These are phyloP conservation scores for Girardia tigrina DNA, from an alignment of 2,888 invertebrate species.

Conservation along the genomic window DNA sequence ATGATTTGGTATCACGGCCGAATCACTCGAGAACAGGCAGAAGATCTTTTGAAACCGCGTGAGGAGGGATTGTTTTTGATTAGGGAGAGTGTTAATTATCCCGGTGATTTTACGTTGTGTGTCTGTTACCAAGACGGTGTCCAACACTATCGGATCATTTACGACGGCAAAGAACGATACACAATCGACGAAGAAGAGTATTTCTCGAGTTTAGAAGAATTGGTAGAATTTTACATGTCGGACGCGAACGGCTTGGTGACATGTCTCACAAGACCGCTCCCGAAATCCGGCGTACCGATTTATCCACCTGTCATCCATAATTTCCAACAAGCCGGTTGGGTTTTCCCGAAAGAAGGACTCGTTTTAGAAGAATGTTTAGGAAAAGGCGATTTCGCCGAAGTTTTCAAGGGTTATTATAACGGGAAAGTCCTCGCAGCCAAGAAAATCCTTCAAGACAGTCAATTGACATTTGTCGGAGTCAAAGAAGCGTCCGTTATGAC, in stretches of 20 bases:
- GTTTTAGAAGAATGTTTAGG: conserved; percentile 84
- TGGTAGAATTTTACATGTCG: conserved; percentile 88
- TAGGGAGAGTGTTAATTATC: conserved; percentile 92
- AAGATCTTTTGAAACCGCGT: conserved; percentile 44
- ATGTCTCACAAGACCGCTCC: conserved; percentile 70
- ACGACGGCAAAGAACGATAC: conserved; percentile 63
- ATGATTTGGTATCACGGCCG: conserved; percentile 57
- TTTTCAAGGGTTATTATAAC: conserved; percentile 27
- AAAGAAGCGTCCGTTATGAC: conserved; percentile 35
- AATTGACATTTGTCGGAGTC: conserved; percentile 24
- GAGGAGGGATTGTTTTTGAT: conserved; percentile 89
- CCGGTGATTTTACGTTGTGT: conserved; percentile 93
- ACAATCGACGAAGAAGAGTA: conserved; percentile 96
- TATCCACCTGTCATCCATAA: conserved; percentile 61
- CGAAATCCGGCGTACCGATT: conserved; percentile 62
- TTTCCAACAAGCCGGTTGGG: conserved; percentile 72
- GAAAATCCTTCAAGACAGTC: conserved; percentile 20
- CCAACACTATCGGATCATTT: conserved; percentile 81
- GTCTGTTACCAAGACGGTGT: conserved; percentile 73
- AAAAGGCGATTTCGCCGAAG: conserved; percentile 80
- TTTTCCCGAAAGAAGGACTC: conserved; percentile 72
- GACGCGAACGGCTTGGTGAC: conserved; percentile 95
- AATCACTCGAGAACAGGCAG: conserved; percentile 55
- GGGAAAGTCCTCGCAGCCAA: conserved; percentile 30
- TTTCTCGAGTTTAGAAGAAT: conserved; percentile 80